phyloP scores from a whole-genome alignment of 1,140 invertebrate genomes.

The Papilio helenus region DNA sequence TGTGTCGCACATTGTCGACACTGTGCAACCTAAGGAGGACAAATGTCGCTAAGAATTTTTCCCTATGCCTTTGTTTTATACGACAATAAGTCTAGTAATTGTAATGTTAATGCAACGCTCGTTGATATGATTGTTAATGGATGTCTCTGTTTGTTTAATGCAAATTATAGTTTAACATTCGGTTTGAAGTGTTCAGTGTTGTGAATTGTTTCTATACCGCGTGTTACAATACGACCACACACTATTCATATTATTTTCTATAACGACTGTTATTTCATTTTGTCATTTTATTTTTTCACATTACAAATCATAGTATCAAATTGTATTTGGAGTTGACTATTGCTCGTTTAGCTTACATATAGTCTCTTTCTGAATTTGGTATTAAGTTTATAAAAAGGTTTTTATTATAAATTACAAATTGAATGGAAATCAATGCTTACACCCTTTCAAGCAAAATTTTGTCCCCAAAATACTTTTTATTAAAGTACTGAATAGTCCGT shows the following conservation, averaged over 20 bases:
- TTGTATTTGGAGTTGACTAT: no score
- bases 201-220: not conserved
- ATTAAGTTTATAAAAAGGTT: not conserved
- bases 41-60: constrained; percentile 50
- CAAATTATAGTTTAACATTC: constrained; percentile 18
- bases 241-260: not conserved
- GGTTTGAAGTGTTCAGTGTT: constrained; percentile 1
- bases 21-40: constrained; percentile 43
- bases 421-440: not conserved
- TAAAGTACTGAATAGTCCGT: constrained; percentile 32
- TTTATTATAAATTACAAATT: not conserved
- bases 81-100: constrained; percentile 44
- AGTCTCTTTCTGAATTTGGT: no score
- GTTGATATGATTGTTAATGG: constrained; percentile 37
- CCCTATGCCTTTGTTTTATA: constrained; percentile 45
- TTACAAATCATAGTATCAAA: no score
- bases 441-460: constrained; percentile 3
- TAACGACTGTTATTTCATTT: no score
- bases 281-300: no score
- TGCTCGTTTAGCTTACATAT: no score
- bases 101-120: constrained; percentile 48
- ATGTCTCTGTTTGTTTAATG: constrained; percentile 33
- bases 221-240: not conserved
- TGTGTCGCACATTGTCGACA: constrained; percentile 45
- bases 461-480: constrained; percentile 32